Conservation (phyloP, 2,797 vertebrate genomes). For the Rhyacichthys aspro region DNA sequence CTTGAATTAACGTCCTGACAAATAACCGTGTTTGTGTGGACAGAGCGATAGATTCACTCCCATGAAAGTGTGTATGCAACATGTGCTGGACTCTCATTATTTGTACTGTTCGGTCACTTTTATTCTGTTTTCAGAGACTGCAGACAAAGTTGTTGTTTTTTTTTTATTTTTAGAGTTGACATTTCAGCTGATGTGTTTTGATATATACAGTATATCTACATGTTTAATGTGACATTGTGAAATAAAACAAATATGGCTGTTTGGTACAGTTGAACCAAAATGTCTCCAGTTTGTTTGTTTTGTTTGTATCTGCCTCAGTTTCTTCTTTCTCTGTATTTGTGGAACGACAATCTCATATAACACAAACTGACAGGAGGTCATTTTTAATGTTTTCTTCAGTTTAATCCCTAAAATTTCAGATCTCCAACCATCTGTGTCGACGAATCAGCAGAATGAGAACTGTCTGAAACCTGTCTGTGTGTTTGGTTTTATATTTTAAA, state of each 20-base stretch:
- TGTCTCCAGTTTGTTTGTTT: constrained; percentile 5
- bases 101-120: constrained; percentile 71
- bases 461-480: too few species aligned
- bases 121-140: constrained; percentile 65
- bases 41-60: constrained; percentile 43
- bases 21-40: too few species aligned
- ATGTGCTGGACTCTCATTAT: constrained; percentile 64
- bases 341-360: too few species aligned
- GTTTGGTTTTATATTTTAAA: too few species aligned
- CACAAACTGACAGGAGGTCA: too few species aligned
- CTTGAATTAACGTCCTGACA: too few species aligned
- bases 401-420: too few species aligned
- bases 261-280: constrained; percentile 62
- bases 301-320: not conserved
- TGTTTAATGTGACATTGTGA: constrained; percentile 78
- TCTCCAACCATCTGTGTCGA: too few species aligned
- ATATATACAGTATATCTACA: constrained; percentile 55
- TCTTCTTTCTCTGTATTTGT: too few species aligned
- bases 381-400: too few species aligned
- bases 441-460: too few species aligned
- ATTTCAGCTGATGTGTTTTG: constrained; percentile 73
- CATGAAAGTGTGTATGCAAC: constrained; percentile 77
- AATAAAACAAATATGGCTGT: constrained; percentile 77
- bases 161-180: constrained; percentile 68
- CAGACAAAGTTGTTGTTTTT: constrained; percentile 36